Evolutionary conservation across 2,888 invertebrate genomes (phyloP).

Genomic region (Onchidella celtica): DNA sequence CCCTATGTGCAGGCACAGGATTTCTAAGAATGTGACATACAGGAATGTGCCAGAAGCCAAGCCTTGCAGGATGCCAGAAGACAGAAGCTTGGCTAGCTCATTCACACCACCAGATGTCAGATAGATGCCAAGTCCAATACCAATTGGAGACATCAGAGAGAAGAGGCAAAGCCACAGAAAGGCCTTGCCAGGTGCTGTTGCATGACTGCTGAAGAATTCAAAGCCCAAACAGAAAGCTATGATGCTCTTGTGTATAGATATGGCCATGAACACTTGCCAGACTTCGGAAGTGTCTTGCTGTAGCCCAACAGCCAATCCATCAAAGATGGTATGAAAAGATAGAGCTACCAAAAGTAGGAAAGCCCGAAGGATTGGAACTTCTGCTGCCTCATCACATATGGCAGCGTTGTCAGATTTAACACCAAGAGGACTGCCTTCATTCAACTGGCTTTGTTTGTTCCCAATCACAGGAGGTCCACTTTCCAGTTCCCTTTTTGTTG

Average conservation of each 20-base stretch:
- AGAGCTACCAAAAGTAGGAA: conserved; percentile 82
- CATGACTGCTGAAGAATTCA: conserved; percentile 75
- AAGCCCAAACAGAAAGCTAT: conserved; percentile 83
- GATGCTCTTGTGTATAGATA: conserved; percentile 82
- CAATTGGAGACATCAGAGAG: conserved; percentile 58
- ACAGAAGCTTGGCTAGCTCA: conserved; percentile 50
- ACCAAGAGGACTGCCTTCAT: neutral
- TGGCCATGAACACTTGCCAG: conserved; percentile 79
- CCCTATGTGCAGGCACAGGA: conserved; percentile 85
- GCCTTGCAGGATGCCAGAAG: conserved; percentile 84
- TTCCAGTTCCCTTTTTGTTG: neutral
- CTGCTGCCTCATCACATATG: neutral
- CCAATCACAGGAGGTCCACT: neutral
- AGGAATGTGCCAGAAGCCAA: conserved; percentile 94
- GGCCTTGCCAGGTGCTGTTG: conserved; percentile 36
- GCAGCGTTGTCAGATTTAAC: neutral
- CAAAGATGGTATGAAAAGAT: conserved; percentile 83
- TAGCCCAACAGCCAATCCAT: conserved; percentile 83
- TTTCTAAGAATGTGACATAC: conserved; percentile 97
- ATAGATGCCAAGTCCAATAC: conserved; percentile 56
- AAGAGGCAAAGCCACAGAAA: conserved; percentile 53
- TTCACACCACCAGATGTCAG: conserved; percentile 52
- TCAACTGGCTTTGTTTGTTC: neutral
- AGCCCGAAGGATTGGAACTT: conserved; percentile 70
- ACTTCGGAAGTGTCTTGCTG: conserved; percentile 60